Conservation (phyloP, 2,113 vertebrate genomes). For the Drymodes brunneopygia region DNA sequence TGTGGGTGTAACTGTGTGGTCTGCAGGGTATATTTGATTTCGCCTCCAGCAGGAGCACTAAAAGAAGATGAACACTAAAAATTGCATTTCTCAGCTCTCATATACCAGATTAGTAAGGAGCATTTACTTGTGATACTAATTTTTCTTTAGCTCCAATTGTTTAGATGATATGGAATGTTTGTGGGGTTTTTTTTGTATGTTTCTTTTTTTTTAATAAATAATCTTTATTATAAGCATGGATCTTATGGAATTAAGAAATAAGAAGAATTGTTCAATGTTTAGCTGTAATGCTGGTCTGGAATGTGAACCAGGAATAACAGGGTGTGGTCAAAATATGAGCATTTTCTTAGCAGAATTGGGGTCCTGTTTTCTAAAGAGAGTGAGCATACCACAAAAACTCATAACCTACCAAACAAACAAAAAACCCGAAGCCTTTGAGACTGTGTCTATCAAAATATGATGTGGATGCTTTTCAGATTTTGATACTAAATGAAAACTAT, state of each 20-base stretch:
- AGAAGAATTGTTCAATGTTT: background rate
- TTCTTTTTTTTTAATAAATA: background rate
- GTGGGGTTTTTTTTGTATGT: background rate
- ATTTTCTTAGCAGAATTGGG: background rate
- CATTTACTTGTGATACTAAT: background rate
- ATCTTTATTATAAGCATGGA: background rate
- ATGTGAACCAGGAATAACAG: background rate
- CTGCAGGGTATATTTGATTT: background rate
- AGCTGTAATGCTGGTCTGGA: background rate
- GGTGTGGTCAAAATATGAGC: background rate
- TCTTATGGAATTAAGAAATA: background rate
- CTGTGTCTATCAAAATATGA: background rate
- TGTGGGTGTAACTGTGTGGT: background rate
- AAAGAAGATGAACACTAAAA: background rate
- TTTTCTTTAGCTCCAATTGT: background rate
- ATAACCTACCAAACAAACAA: background rate
- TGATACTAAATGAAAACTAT: background rate
- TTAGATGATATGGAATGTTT: background rate
- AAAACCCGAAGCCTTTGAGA: accelerated
- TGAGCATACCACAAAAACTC: background rate
- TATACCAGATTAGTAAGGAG: background rate
- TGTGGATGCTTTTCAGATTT: background rate
- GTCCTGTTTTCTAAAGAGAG: background rate
- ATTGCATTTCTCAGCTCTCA: background rate
- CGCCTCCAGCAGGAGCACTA: background rate